Evolutionary conservation across 2,888 invertebrate species (phyloP).

Genomic region (Antheraea yamamai): DNA sequence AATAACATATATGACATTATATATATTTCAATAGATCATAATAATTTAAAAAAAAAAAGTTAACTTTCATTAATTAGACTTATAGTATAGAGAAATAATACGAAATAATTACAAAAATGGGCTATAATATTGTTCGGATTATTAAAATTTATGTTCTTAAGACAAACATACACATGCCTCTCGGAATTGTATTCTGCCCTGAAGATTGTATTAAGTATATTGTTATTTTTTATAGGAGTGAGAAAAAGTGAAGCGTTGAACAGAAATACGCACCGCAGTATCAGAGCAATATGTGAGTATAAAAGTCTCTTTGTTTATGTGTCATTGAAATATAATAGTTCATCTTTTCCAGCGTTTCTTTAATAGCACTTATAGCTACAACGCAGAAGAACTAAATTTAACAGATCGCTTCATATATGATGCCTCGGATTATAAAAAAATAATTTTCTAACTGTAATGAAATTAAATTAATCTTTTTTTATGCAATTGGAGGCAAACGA

Average conservation of each 20-base stretch:
- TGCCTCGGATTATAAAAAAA: too few species aligned
- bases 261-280: conserved; percentile 27
- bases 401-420: too few species aligned
- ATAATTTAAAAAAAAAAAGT: neutral
- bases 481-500: too few species aligned
- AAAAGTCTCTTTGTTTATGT: neutral
- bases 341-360: too few species aligned
- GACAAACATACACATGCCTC: neutral
- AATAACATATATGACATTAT: too few species aligned
- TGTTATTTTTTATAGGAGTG: conserved; percentile 33
- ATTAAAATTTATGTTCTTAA: neutral
- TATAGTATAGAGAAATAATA: neutral
- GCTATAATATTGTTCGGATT: neutral
- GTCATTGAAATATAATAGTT: too few species aligned
- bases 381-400: too few species aligned
- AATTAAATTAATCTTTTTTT: too few species aligned
- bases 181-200: neutral
- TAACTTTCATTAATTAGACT: neutral
- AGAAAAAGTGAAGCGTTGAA: conserved; percentile 25
- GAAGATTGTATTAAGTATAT: neutral
- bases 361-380: too few species aligned
- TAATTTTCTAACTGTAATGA: too few species aligned
- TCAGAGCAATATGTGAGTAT: conserved; percentile 36
- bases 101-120: neutral
- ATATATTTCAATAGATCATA: too few species aligned